phyloP scores from a whole-genome alignment of 2,113 vertebrate species.

The Rhombomys opimus region DNA sequence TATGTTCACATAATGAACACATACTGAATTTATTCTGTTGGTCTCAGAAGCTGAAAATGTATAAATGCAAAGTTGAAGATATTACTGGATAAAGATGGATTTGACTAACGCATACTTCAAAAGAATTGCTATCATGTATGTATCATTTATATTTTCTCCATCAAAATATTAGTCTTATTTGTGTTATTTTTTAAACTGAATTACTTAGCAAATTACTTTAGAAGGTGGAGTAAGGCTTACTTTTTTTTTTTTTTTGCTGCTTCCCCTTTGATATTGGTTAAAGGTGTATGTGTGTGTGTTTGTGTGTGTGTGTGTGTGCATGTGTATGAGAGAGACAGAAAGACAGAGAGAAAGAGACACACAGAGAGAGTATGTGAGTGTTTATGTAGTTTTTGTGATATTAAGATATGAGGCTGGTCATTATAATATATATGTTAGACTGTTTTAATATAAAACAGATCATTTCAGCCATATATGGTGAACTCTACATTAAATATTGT shows the following conservation, averaged over 20 bases:
- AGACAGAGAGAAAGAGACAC: no score
- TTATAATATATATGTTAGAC: background rate
- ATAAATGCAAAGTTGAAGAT: background rate
- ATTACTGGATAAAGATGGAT: background rate
- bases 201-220: slow-evolving; percentile 1
- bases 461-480: background rate
- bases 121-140: background rate
- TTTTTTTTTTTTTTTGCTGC: background rate
- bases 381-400: background rate
- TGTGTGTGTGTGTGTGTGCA: background rate
- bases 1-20: background rate
- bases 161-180: background rate
- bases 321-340: no score
- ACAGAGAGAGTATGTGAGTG: background rate
- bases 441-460: background rate
- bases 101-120: background rate
- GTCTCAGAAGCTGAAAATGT: background rate
- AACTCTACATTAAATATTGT: background rate
- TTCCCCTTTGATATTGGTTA: background rate
- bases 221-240: background rate
- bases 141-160: background rate
- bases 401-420: background rate
- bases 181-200: background rate
- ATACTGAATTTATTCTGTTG: background rate
- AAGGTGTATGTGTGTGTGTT: background rate